Evolutionary conservation across 2,797 vertebrate species (phyloP).

Genomic region (Myotis planiceps): DNA sequence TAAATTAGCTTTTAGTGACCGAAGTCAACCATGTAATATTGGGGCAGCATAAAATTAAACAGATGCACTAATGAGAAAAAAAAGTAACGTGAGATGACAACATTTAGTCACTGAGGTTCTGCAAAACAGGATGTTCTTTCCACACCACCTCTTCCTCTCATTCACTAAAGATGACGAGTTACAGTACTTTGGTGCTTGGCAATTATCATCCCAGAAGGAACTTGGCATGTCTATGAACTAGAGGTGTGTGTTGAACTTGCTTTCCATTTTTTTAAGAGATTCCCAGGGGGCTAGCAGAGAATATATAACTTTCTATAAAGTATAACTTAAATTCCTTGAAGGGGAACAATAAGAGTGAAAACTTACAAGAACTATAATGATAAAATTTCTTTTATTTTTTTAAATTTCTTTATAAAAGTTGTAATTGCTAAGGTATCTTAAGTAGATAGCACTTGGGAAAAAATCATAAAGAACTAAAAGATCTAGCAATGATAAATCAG

Average conservation of each 20-base stretch:
- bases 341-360: slow-evolving; percentile 6
- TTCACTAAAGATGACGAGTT: slow-evolving; percentile 71
- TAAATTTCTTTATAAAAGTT: not conserved
- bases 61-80: slow-evolving; percentile 1
- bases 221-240: slow-evolving; percentile 23
- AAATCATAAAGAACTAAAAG: slow-evolving; percentile 18
- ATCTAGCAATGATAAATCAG: not conserved
- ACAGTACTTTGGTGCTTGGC: slow-evolving; percentile 60
- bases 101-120: not conserved
- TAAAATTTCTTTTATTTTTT: too few relatives aligned
- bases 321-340: not conserved
- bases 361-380: not conserved
- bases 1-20: not conserved
- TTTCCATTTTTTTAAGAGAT: not conserved
- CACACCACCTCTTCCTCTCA: slow-evolving; percentile 85
- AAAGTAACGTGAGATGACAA: slow-evolving; percentile 49
- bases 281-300: slow-evolving; percentile 20
- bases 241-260: slow-evolving; percentile 20
- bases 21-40: not conserved
- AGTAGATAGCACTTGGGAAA: not conserved
- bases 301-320: not conserved
- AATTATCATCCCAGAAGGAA: slow-evolving; percentile 41
- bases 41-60: not conserved
- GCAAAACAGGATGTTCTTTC: slow-evolving; percentile 78
- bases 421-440: slow-evolving; percentile 20